phyloP scores from a whole-genome alignment of 1,140 invertebrate species.

The Nomia melanderi region DNA sequence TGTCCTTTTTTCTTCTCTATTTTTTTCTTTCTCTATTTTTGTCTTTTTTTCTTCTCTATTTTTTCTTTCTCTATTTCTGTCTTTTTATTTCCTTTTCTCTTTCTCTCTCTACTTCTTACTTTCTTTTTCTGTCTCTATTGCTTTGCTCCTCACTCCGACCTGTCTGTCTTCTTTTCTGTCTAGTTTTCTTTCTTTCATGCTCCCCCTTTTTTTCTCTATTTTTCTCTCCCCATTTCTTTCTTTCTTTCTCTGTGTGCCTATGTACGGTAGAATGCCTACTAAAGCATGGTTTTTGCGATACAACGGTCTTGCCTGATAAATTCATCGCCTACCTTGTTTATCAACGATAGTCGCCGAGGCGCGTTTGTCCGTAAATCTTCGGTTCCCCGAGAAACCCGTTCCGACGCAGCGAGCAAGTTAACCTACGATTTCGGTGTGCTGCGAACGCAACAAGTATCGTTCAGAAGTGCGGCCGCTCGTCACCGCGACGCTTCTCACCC shows the following conservation, averaged over 20 bases:
- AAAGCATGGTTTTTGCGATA: slow-evolving; percentile 77
- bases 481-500: no score
- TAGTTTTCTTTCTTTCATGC: no score
- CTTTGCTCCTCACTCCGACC: not conserved
- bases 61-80: not conserved
- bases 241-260: slow-evolving; percentile 51
- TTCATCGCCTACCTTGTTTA: not conserved
- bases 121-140: not conserved
- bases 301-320: slow-evolving; percentile 29
- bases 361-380: not conserved
- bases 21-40: slow-evolving; percentile 8
- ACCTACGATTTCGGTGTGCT: no score
- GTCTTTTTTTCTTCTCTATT: not conserved
- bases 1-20: not conserved
- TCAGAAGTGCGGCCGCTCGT: no score
- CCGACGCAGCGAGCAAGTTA: no score
- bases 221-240: not conserved
- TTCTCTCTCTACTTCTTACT: no score
- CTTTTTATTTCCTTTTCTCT: not conserved
- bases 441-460: no score
- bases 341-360: not conserved
- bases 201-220: not conserved
- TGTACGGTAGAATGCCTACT: slow-evolving; percentile 77
- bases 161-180: no score
- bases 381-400: not conserved